Evolutionary conservation across 2,888 invertebrate species (phyloP), one percentile per base, ranked within the genome.

Genomic region (Hirtodrosophila histrioides): DNA sequence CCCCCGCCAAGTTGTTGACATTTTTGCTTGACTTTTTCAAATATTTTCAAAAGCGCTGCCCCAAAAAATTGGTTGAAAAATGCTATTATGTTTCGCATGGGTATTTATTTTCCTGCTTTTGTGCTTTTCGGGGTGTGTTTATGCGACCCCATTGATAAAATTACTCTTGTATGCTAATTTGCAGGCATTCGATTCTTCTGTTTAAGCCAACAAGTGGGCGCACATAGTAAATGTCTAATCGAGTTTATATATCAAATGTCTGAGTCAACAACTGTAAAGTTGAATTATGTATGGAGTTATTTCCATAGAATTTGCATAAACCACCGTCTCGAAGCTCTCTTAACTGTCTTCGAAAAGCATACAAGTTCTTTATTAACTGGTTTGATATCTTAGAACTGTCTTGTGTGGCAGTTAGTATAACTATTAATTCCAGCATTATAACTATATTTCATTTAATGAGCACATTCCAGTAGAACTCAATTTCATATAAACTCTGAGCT

Each of bases 21-120:
- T 86, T 84, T 88, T 88, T 84, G 66, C 46, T 78, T 86, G 84
- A 81, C 87, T 84, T 84, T 81, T 86, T 60, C 29, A 73, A 72
- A 65, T 69, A 72, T 65, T 76, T 78, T 8, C 24, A 17, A 41
- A 66, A 55, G 40, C 65, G 60, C 46, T 41, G 44, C 62, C 66
- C 40, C 49, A 48, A 58, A 73, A 78, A 62, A 45, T 35, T 45
- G 43, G 45, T 48, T 55, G 31, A 31, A 60, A 62, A 74, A 50
- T 64, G 71, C 69, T 57, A 75, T 81, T 78, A 65, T 73, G 64
- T 11, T 54, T 56, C 23, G 24, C 36, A 45, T 58, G 39, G 35
- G 31, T 35, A 61, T 53, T 54, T 61, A 17, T 41, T 58, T 57
- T 45, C 11, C 51, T 40, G 45, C 12, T 44, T 55, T 65, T 66